These are phyloP conservation scores for Tupiocoris notatus DNA, from an alignment of 2,888 invertebrate species.

Conservation along the genomic window DNA sequence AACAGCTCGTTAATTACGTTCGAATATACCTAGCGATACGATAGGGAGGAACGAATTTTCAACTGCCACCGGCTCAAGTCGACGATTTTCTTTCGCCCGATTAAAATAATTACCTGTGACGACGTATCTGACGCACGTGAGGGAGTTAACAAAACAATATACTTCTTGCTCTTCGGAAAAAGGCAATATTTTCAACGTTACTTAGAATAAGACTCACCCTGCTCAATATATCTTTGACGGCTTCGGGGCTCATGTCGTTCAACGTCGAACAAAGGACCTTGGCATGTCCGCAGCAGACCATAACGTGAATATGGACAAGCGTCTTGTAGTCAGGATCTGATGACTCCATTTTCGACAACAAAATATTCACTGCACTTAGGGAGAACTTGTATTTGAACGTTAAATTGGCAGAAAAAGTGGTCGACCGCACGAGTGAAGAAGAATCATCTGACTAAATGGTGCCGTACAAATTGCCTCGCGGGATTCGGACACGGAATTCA, in stretches of 20 bases:
- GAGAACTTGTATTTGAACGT: too few relatives aligned
- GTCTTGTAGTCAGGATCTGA: not conserved
- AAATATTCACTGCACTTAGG: not conserved
- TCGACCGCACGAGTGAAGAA: too few relatives aligned
- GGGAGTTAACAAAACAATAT: not conserved
- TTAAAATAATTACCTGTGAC: too few relatives aligned
- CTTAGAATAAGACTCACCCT: not conserved
- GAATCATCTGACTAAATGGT: too few relatives aligned
- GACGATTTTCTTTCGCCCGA: too few relatives aligned
- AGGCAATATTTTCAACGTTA: not conserved
- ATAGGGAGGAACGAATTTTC: too few relatives aligned
- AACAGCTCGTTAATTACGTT: too few relatives aligned
- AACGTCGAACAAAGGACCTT: conserved; percentile 13
- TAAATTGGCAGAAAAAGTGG: too few relatives aligned
- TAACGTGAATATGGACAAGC: not conserved
- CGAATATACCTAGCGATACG: too few relatives aligned
- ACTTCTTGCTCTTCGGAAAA: not conserved
- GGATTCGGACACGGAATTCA: too few relatives aligned
- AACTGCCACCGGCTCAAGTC: too few relatives aligned
- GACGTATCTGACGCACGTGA: not conserved
- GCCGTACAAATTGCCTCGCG: too few relatives aligned
- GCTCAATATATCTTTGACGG: not conserved
- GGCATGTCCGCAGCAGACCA: not conserved
- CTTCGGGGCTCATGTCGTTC: not conserved
- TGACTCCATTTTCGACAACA: not conserved